Base-by-base conservation (phyloP, 2,797 vertebrate species). In the Synaphobranchus kaupii region DNA sequence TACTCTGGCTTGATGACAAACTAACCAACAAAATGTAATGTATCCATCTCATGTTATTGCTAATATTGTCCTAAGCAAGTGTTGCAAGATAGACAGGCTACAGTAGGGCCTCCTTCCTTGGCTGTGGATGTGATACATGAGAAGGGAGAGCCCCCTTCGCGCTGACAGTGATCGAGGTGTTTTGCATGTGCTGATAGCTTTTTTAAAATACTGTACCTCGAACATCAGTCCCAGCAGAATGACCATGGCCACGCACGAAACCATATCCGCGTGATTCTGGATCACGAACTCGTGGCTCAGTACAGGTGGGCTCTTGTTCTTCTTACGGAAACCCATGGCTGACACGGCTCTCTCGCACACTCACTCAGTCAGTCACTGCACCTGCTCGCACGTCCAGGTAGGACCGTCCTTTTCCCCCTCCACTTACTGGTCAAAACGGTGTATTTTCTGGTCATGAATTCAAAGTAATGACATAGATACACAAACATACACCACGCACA, bases 221-320 rank as follows among this genome's bases (percentile, higher is more conserved):
- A 94, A 94, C 94, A 95, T 90, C 89, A 96, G 92, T 89, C 94
- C 96, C 76, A 96, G 81, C 22, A 97, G 93, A 89, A 97, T 90
- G 76, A 94, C 84, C 95, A 96, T 93, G 81, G 94, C 95, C 92
- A 97, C 84, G 89, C 93, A 94, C 83, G 92, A 96, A 28, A 95
- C 95, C 91, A 95, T 94, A 48, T 97, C 96, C 44, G 93, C 94
- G 88, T 96, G 95, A 90, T 96, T 97, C 94, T 96, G 95, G 94
- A 96, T 95, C 90, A 97, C 89, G 92, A 97, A 96, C 93, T 97
- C 96, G 82, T 95, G 95, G 94, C 96, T 97, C 88, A 97, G 92
- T 91, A 97, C 94, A 71, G 94, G 92, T 1, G 93, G 95, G 88
- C 95, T 96, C 94, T 94, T 96, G 93, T 91, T 95, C 93, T 96